phyloP scores from a whole-genome alignment of 2,797 vertebrate genomes.

The Carapus acus region DNA sequence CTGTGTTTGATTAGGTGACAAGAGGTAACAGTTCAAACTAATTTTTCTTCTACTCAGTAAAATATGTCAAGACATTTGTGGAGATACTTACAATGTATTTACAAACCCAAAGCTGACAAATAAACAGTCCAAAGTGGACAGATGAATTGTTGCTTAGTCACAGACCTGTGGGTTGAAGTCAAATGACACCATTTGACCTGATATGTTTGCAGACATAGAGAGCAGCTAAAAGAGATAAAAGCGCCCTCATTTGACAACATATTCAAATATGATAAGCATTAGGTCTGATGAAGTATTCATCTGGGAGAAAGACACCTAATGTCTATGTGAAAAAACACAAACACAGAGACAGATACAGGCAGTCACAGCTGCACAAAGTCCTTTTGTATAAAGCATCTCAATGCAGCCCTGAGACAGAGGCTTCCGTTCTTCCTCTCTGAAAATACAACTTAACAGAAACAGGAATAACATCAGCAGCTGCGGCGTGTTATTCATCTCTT shows the following conservation, averaged over 20 bases:
- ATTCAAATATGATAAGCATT: neutral
- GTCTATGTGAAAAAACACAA: neutral
- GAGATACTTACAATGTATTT: constrained; percentile 23
- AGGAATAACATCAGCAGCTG: neutral
- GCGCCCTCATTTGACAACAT: neutral
- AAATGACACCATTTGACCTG: constrained; percentile 15
- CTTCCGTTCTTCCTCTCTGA: constrained; percentile 16
- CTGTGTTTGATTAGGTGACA: constrained; percentile 13
- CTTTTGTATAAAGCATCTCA: constrained; percentile 33
- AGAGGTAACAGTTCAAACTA: constrained; percentile 11
- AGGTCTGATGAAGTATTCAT: neutral
- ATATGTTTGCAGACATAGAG: constrained; percentile 20
- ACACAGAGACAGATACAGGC: constrained; percentile 14
- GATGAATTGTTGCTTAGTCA: constrained; percentile 10
- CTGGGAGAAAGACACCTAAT: neutral
- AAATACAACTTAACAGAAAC: neutral
- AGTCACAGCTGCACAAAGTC: constrained; percentile 14
- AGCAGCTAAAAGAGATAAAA: constrained; percentile 29
- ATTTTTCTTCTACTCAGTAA: constrained; percentile 19
- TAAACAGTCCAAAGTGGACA: constrained; percentile 20
- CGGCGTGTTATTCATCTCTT: too few relatives aligned
- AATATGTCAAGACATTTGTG: constrained; percentile 15
- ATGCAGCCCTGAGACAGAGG: constrained; percentile 7
- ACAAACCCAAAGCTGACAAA: constrained; percentile 43
- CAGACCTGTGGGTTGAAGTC: constrained; percentile 15